Evolutionary conservation across 2,888 invertebrate species (phyloP).

Genomic region (Alitta virens): DNA sequence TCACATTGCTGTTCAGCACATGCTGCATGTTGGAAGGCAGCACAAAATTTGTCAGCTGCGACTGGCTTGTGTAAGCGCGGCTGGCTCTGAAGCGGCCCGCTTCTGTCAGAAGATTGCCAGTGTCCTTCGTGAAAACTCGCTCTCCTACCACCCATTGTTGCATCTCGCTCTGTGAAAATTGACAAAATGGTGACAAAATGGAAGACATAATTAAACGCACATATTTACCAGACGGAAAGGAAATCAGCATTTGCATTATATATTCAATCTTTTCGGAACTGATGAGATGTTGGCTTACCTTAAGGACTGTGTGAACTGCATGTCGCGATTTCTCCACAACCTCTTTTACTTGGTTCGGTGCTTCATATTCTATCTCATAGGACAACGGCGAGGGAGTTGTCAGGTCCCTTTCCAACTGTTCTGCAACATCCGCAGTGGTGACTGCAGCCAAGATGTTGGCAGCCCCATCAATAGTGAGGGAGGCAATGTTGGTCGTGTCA

Average conservation of each 20-base stretch:
- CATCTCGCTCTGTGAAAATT: constrained; percentile 38
- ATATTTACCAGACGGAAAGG: too few relatives aligned
- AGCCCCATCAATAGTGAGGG: constrained; percentile 8
- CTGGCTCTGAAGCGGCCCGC: constrained; percentile 34
- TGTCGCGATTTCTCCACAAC: constrained; percentile 24
- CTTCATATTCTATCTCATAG: neutral
- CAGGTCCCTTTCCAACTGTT: neutral
- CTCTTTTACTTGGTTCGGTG: constrained; percentile 1
- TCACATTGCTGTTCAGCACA: constrained; percentile 8
- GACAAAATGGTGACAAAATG: neutral
- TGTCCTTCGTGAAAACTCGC: constrained; percentile 31
- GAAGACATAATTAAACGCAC: too few relatives aligned
- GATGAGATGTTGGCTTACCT: constrained; percentile 24
- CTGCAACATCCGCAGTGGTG: constrained; percentile 9
- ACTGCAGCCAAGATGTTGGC: constrained; percentile 36
- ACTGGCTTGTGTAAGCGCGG: constrained; percentile 26
- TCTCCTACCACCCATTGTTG: constrained; percentile 38
- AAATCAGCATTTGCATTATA: too few relatives aligned
- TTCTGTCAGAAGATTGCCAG: constrained; percentile 22
- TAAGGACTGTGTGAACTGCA: constrained; percentile 29
- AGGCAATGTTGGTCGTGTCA: constrained; percentile 7
- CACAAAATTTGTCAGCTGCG: constrained; percentile 31
- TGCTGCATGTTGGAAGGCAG: constrained; percentile 35
- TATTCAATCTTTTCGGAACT: too few relatives aligned
- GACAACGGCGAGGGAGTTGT: neutral